Evolutionary conservation across 2,888 invertebrate species (phyloP), one percentile per base, ranked within the genome.

Genomic region (Bellardia bayeri): DNA sequence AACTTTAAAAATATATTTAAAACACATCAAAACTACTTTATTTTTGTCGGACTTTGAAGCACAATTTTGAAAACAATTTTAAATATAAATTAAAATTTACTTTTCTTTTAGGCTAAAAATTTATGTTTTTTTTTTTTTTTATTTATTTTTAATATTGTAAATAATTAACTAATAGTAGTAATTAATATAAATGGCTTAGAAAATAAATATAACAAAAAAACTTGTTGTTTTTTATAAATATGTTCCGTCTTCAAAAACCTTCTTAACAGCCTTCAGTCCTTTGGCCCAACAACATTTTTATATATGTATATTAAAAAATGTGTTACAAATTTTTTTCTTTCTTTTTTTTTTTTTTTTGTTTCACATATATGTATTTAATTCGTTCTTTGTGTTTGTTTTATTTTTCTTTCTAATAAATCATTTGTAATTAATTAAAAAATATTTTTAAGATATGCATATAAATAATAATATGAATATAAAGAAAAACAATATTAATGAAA

Each of bases 91-190:
- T 30, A n/a, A 33, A 54, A n/a, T 66, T 68, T 68, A 45, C 16
- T 33, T 45, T 69, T 30, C 58, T 79, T 37, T 79, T 37, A 72
- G 16, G 13, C 33, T 81, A 23, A 58, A 78, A 42, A 82, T 81
- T 56, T 79, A 76, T 84, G 68, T 23, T 23, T 23, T 23, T 23
- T 23, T 23, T 23, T 23, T 23, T 23, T 23, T 23, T 23, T 37
- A 82, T 81, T 56, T 79, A 76, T 84, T 63, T 78, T 80, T 42
- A 74, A 63, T 14, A 63, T 49, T 85, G 87, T 85, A 84, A 82
- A 85, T 87, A 87, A 40, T 16, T 68, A 78, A 74, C n/a, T 30
- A 45, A 45, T 45, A 45, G 13, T 45, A 45, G 13, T 69, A 58
- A 58, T n/a, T 1, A 54, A 75, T 40, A 33, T 49, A 42, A 82